Conservation (phyloP, 2,113 vertebrate species). For the Silurus glanis region DNA sequence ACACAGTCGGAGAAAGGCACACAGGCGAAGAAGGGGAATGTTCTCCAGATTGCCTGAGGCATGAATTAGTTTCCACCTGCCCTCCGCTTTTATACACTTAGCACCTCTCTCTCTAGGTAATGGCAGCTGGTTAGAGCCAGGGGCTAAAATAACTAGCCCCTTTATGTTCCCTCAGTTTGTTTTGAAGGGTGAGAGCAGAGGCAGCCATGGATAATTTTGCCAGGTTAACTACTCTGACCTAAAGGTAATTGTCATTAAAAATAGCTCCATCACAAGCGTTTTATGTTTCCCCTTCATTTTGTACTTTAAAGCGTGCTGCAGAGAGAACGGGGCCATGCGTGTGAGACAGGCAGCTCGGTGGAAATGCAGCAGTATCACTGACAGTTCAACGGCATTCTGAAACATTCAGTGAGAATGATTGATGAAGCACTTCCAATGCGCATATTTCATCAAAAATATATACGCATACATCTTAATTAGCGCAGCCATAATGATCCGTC, state of each 20-base stretch:
- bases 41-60: slow-evolving; percentile 51
- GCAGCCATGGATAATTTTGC: slow-evolving; percentile 52
- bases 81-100: slow-evolving; percentile 57
- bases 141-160: slow-evolving; percentile 50
- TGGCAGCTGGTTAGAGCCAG: slow-evolving; percentile 51
- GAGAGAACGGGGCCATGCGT: neutral
- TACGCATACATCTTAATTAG: slow-evolving; percentile 51
- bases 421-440: slow-evolving; percentile 13
- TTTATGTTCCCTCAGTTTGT: slow-evolving; percentile 54
- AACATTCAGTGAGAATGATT: slow-evolving; percentile 23
- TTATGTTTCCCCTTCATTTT: slow-evolving; percentile 43
- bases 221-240: slow-evolving; percentile 59
- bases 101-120: slow-evolving; percentile 55
- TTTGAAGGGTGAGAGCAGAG: slow-evolving; percentile 48
- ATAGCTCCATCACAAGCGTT: slow-evolving; percentile 53
- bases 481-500: slow-evolving; percentile 5
- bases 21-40: slow-evolving; percentile 49
- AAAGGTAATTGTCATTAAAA: slow-evolving; percentile 57
- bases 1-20: slow-evolving; percentile 34
- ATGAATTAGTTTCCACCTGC: slow-evolving; percentile 60
- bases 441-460: slow-evolving; percentile 62
- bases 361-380: slow-evolving; percentile 18
- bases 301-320: slow-evolving; percentile 30
- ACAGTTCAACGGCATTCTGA: slow-evolving; percentile 15
- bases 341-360: slow-evolving; percentile 7